These are phyloP conservation scores for Heliconius himera DNA, from an alignment of 1,140 invertebrate species.

Conservation along the genomic window DNA sequence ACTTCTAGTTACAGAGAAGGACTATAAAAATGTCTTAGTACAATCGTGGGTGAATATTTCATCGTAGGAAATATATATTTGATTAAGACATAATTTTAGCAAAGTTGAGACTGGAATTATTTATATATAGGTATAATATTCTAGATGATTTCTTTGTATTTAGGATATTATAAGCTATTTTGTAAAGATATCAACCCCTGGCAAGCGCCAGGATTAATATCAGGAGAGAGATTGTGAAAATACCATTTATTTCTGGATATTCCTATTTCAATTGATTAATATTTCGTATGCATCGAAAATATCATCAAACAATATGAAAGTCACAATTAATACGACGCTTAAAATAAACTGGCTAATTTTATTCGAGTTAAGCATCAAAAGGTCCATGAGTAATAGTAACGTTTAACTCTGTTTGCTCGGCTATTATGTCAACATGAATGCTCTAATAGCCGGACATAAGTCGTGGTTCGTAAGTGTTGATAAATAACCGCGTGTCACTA, in stretches of 20 bases:
- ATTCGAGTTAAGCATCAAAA: constrained; percentile 23
- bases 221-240: accelerated
- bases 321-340: background rate
- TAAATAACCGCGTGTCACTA: constrained; percentile 72
- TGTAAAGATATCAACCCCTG: too few species aligned
- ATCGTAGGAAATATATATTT: background rate
- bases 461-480: constrained; percentile 76
- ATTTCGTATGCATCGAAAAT: background rate
- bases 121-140: too few species aligned
- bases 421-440: constrained; percentile 79
- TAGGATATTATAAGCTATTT: too few species aligned
- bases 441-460: constrained; percentile 72
- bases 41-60: background rate
- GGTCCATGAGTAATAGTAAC: constrained; percentile 61
- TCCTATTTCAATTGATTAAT: background rate
- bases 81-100: too few species aligned
- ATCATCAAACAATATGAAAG: background rate
- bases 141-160: too few species aligned
- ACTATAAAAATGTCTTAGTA: background rate
- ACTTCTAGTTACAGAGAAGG: background rate
- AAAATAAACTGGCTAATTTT: constrained; percentile 12
- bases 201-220: too few species aligned
- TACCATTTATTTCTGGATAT: too few species aligned
- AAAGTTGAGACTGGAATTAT: too few species aligned
- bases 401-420: constrained; percentile 70